A percentile compares a stretch with the other conserved stretches of the same genome.
These are phyloP conservation scores for Mesorhabditis sp. DNA, from an alignment of 2,888 invertebrate genomes.

Conservation along the genomic window DNA sequence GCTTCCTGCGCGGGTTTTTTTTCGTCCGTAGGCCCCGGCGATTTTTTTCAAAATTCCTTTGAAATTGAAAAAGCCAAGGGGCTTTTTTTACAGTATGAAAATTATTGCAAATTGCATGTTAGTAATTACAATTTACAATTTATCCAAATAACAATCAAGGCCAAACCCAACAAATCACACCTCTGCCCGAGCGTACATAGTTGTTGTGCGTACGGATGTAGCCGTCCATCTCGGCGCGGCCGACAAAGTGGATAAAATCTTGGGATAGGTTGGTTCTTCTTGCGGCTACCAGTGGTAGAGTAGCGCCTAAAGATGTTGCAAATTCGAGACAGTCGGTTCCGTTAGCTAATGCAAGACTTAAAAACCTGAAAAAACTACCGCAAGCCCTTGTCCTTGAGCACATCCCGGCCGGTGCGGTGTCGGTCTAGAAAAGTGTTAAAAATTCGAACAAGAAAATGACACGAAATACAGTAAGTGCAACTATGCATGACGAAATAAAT, in stretches of 20 bases:
- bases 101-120: too few relatives aligned
- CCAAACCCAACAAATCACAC: not conserved
- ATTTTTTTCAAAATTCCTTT: too few relatives aligned
- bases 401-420: slow-evolving; percentile 1
- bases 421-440: not conserved
- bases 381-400: not conserved
- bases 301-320: slow-evolving; percentile 1
- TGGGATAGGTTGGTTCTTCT: not conserved
- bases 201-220: not conserved
- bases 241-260: not conserved
- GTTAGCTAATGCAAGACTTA: not conserved
- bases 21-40: too few relatives aligned
- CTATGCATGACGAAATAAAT: not conserved
- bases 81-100: too few relatives aligned
- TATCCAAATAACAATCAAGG: not conserved
- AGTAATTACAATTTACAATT: too few relatives aligned
- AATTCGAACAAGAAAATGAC: too few relatives aligned
- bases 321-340: too few relatives aligned
- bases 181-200: not conserved
- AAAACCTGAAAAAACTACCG: not conserved
- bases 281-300: not conserved
- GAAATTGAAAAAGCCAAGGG: too few relatives aligned
- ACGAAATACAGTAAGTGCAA: not conserved
- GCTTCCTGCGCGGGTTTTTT: too few relatives aligned
- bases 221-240: not conserved